Conservation (phyloP, 1,140 invertebrate genomes). For the Trachelipus rathkii region DNA sequence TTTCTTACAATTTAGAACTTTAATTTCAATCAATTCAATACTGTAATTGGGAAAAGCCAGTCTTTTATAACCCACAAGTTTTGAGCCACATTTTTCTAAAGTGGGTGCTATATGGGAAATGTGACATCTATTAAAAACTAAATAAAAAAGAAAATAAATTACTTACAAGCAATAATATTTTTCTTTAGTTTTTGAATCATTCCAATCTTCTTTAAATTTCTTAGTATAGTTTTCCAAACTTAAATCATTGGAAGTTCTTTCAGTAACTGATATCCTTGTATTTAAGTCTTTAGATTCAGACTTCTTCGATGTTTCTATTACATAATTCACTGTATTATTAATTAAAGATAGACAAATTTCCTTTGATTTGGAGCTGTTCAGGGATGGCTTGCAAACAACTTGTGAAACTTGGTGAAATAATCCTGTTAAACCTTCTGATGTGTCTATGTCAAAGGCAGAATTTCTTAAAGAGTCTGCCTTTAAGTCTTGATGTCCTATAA, state of each 20-base stretch:
- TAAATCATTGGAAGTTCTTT: background rate
- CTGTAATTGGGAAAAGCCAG: too few relatives aligned
- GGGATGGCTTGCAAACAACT: background rate
- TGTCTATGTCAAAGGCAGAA: background rate
- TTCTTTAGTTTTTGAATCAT: conserved; percentile 10
- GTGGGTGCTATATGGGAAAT: too few relatives aligned
- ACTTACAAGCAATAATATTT: conserved; percentile 18
- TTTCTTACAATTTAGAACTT: too few relatives aligned
- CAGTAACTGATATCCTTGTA: background rate
- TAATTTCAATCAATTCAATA: too few relatives aligned
- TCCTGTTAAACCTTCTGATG: background rate
- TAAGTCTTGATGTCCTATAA: background rate
- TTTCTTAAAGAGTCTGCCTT: background rate
- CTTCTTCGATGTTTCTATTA: background rate
- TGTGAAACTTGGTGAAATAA: background rate
- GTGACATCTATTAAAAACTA: too few relatives aligned
- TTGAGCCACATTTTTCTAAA: too few relatives aligned
- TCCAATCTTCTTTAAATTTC: background rate
- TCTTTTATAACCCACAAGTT: too few relatives aligned
- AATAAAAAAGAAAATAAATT: background rate
- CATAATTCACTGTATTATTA: background rate
- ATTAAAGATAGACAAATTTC: background rate
- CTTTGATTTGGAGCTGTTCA: background rate
- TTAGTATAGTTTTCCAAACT: background rate
- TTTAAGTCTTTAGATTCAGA: conserved; percentile 3